Percentiles rank a stretch among this genome's conserved stretches.
These are phyloP conservation scores for Netelia fuscicornis DNA, from an alignment of 2,888 invertebrate genomes.

Conservation along the genomic window DNA sequence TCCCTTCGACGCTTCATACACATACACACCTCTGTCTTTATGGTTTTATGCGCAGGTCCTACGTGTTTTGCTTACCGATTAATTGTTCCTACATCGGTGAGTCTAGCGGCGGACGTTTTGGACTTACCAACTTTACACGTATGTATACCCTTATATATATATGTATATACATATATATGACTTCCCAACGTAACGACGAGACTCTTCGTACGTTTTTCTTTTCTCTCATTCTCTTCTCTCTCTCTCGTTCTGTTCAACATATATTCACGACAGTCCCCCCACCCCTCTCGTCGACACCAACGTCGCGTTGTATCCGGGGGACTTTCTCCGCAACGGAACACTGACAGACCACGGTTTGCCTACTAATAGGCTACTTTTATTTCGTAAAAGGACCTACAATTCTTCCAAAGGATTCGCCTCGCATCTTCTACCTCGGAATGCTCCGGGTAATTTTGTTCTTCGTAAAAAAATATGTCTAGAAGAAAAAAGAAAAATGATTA, in stretches of 20 bases:
- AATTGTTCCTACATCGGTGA: constrained; percentile 74
- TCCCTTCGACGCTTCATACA: constrained; percentile 43
- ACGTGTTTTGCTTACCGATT: constrained; percentile 80
- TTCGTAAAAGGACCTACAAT: constrained; percentile 51
- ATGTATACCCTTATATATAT: background rate
- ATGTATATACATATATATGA: constrained; percentile 23
- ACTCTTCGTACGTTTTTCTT: constrained; percentile 44
- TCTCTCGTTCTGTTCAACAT: background rate
- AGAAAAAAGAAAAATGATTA: no score
- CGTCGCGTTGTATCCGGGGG: constrained; percentile 55
- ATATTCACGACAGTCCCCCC: background rate
- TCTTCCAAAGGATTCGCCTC: constrained; percentile 15
- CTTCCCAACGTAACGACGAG: constrained; percentile 19
- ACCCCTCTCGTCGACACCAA: no score
- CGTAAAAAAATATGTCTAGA: no score
- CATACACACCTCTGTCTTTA: constrained; percentile 57
- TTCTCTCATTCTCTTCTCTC: constrained; percentile 48
- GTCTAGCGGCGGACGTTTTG: constrained; percentile 24
- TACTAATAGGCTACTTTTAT: constrained; percentile 72
- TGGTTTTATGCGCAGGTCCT: constrained; percentile 73
- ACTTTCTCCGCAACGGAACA: constrained; percentile 75
- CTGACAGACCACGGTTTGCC: constrained; percentile 65
- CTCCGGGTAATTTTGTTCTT: no score
- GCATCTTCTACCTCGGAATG: background rate
- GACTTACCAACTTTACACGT: background rate